Percentiles rank a stretch among this genome's conserved stretches.
These are phyloP conservation scores for Gila orcuttii DNA, from an alignment of 2,113 vertebrate genomes.

Conservation along the genomic window DNA sequence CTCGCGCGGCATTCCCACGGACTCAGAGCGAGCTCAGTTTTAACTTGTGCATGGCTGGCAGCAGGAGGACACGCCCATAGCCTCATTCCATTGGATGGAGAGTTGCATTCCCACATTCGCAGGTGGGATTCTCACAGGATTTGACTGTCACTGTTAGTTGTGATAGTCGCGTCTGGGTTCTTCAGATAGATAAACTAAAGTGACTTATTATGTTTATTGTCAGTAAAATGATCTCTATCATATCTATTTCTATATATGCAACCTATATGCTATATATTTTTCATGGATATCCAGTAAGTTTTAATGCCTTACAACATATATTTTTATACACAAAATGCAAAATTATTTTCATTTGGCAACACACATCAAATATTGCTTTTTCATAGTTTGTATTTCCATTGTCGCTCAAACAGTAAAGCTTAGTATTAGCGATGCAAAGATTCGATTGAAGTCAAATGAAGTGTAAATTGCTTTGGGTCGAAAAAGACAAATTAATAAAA, in stretches of 20 bases:
- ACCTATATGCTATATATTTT: no score
- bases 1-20: conserved; percentile 62
- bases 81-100: conserved; percentile 67
- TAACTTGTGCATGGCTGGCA: conserved; percentile 71
- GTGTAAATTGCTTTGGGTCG: neutral
- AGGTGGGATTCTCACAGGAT: neutral
- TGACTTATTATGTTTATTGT: neutral
- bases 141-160: neutral
- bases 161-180: neutral
- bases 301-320: no score
- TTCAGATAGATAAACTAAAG: no score
- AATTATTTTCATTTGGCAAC: no score
- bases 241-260: neutral
- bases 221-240: neutral
- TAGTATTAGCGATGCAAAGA: neutral
- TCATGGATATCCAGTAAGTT: neutral
- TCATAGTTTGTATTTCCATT: neutral
- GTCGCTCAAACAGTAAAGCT: neutral
- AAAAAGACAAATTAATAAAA: neutral
- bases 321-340: no score
- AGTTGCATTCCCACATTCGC: neutral
- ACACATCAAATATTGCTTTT: neutral
- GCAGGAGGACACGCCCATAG: conserved; percentile 65
- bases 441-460: neutral
- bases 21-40: conserved; percentile 71